Conservation (phyloP, 2,113 vertebrate genomes). For the Hippolais icterina region DNA sequence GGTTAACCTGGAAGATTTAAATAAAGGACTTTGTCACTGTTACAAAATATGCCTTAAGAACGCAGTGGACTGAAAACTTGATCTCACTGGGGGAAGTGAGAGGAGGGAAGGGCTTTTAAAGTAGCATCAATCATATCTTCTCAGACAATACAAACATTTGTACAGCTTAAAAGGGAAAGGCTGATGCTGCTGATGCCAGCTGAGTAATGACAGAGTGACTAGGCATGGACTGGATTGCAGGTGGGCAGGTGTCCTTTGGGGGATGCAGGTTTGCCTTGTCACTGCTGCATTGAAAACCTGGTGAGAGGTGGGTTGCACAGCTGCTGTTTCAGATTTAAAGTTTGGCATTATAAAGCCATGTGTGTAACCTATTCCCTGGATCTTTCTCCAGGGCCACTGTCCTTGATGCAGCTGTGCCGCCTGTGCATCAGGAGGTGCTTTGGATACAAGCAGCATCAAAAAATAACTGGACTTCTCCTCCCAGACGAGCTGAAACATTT, state of each 20-base stretch:
- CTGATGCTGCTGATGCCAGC: background rate
- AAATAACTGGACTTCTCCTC: slow-evolving; percentile 73
- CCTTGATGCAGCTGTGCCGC: slow-evolving; percentile 84
- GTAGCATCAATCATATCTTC: background rate
- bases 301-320: background rate
- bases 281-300: background rate
- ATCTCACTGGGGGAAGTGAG: background rate
- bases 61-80: background rate
- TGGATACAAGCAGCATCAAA: slow-evolving; percentile 74
- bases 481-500: slow-evolving; percentile 80
- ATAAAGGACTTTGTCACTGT: background rate
- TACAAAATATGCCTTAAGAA: background rate
- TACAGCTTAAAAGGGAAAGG: background rate
- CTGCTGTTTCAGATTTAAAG: background rate
- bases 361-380: slow-evolving; percentile 2
- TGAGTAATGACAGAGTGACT: background rate
- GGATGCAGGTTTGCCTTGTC: background rate
- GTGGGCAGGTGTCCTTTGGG: background rate
- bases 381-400: slow-evolving; percentile 73
- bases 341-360: background rate
- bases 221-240: background rate
- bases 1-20: background rate
- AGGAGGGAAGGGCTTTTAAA: background rate
- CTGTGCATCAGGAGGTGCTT: slow-evolving; percentile 81
- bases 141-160: background rate